Evolutionary conservation across 2,113 vertebrate genomes (phyloP).

Genomic region (Jaculus jaculus): DNA sequence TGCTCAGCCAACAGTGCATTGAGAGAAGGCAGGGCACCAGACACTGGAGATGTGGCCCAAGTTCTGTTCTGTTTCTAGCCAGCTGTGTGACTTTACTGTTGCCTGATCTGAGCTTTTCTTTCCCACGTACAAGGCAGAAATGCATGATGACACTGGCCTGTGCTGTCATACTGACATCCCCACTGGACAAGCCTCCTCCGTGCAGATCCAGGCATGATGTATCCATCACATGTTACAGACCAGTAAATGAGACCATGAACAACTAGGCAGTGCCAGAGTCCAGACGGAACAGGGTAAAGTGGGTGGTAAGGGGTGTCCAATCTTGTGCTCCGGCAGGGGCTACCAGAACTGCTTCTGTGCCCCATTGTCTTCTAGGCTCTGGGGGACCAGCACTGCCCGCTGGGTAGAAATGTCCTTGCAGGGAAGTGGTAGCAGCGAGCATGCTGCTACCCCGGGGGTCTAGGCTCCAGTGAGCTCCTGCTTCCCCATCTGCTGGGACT

Average conservation of each 20-base stretch:
- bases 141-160: accelerated
- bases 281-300: neutral
- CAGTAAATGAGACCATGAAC: neutral
- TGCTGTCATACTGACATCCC: neutral
- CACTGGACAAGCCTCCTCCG: neutral
- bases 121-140: neutral
- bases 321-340: neutral
- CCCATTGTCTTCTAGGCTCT: neutral
- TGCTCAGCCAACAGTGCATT: neutral
- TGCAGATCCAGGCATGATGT: too few species aligned
- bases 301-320: neutral
- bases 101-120: neutral
- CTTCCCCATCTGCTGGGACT: too few species aligned
- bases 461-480: neutral
- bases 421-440: neutral
- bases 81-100: neutral
- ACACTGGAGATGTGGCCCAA: neutral
- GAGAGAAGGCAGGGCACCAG: neutral
- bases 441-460: too few species aligned
- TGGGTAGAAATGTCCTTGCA: neutral
- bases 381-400: neutral
- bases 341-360: neutral
- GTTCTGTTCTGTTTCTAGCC: neutral
- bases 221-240: neutral
- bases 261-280: neutral